phyloP scores from a whole-genome alignment of 2,797 vertebrate genomes.

The Chloroceryle amazona region DNA sequence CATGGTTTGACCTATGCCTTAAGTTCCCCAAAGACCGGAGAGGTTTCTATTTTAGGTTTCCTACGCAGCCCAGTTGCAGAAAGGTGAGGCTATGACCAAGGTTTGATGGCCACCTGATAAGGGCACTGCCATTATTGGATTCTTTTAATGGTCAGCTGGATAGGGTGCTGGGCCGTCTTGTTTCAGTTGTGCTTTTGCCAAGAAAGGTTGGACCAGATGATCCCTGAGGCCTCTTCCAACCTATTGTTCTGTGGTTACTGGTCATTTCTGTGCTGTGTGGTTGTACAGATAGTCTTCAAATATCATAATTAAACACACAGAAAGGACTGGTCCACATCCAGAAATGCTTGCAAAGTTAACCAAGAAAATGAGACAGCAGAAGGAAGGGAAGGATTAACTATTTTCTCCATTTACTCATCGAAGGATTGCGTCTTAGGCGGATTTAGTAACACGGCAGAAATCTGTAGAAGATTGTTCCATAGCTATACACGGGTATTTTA shows the following conservation, averaged over 20 bases:
- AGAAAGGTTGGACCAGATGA: neutral
- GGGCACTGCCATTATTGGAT: neutral
- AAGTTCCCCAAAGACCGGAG: neutral
- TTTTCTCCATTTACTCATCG: neutral
- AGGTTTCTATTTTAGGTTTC: neutral
- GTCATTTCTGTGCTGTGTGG: neutral
- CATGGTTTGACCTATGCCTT: neutral
- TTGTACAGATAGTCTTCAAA: neutral
- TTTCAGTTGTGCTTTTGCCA: neutral
- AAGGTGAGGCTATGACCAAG: neutral
- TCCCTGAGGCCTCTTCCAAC: neutral
- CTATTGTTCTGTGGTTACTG: neutral
- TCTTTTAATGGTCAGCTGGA: neutral
- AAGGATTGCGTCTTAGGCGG: fast-evolving
- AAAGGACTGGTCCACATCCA: neutral
- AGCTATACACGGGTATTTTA: neutral
- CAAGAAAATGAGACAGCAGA: neutral
- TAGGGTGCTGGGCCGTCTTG: neutral
- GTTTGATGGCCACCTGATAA: neutral
- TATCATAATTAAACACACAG: neutral
- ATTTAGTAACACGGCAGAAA: neutral
- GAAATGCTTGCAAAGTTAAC: neutral
- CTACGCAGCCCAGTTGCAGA: neutral
- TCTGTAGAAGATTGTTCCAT: fast-evolving
- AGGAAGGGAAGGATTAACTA: neutral